Conservation (phyloP, 2,888 invertebrate species). For the Callosobruchus maculatus region DNA sequence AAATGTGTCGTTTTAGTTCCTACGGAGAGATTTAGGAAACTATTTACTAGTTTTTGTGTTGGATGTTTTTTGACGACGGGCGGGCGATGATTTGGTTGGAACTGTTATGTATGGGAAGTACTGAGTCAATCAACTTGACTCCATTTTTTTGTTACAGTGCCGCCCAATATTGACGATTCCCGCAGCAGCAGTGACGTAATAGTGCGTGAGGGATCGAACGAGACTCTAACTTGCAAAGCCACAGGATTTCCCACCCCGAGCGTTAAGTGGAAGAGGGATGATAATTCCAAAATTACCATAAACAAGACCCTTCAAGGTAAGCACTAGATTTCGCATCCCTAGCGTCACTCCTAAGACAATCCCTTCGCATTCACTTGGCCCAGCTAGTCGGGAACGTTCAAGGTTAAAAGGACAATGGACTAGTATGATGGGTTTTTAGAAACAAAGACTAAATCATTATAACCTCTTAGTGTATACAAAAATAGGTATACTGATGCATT, state of each 20-base stretch:
- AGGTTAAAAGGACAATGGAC: too few relatives aligned
- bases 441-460: too few relatives aligned
- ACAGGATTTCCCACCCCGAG: slow-evolving; percentile 84
- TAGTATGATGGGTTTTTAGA: too few relatives aligned
- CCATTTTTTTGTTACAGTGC: slow-evolving; percentile 58
- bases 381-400: neutral
- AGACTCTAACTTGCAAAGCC: slow-evolving; percentile 83
- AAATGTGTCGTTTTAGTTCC: too few relatives aligned
- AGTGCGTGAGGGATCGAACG: slow-evolving; percentile 85
- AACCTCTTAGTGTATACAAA: too few relatives aligned
- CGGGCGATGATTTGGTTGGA: too few relatives aligned
- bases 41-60: too few relatives aligned
- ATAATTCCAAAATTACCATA: slow-evolving; percentile 81
- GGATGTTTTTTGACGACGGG: too few relatives aligned
- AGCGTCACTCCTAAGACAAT: neutral
- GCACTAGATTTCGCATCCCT: slow-evolving; percentile 33
- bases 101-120: too few relatives aligned
- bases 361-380: neutral
- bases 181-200: slow-evolving; percentile 88
- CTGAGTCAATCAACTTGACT: too few relatives aligned
- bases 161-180: slow-evolving; percentile 88
- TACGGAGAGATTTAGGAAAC: too few relatives aligned
- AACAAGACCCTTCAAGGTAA: slow-evolving; percentile 77
- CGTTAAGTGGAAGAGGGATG: slow-evolving; percentile 90
- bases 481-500: too few relatives aligned